Evolutionary conservation across 2,797 vertebrate species (phyloP).

Genomic region (Petrocephalus schoutedeni): DNA sequence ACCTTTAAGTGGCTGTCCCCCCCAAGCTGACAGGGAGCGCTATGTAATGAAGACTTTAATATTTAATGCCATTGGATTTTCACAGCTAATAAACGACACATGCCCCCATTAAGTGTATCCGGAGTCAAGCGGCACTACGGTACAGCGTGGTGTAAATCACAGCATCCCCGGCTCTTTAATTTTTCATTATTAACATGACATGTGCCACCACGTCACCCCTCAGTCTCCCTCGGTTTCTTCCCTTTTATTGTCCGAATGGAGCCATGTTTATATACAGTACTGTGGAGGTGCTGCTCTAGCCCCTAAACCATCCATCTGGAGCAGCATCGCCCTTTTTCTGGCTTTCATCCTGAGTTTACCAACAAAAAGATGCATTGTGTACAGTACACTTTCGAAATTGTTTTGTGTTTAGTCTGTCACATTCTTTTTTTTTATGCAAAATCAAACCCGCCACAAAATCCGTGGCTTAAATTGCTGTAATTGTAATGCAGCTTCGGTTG

Average conservation of each 20-base stretch:
- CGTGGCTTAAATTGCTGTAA: not conserved
- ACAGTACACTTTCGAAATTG: not conserved
- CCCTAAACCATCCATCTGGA: not conserved
- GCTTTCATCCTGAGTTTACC: not conserved
- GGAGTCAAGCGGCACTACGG: constrained; percentile 47
- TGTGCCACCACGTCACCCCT: constrained; percentile 1
- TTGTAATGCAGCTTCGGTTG: not conserved
- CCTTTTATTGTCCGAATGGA: not conserved
- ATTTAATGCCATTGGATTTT: constrained; percentile 67
- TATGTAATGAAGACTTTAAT: constrained; percentile 70
- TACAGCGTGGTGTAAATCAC: constrained; percentile 56
- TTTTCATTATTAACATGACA: constrained; percentile 27
- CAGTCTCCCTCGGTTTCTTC: not conserved
- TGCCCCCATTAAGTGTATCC: constrained; percentile 60
- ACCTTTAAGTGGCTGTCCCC: constrained; percentile 62
- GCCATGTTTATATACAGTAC: not conserved
- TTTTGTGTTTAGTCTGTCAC: not conserved
- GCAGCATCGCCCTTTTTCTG: not conserved
- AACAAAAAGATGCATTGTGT: not conserved
- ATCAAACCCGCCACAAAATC: not conserved
- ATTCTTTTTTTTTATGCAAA: not conserved
- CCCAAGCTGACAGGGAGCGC: constrained; percentile 60
- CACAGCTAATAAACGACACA: constrained; percentile 65
- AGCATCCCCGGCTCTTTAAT: constrained; percentile 50
- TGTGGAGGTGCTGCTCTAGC: not conserved